These are phyloP conservation scores for Dinocampus coccinellae DNA, from an alignment of 2,888 invertebrate species.

Conservation along the genomic window DNA sequence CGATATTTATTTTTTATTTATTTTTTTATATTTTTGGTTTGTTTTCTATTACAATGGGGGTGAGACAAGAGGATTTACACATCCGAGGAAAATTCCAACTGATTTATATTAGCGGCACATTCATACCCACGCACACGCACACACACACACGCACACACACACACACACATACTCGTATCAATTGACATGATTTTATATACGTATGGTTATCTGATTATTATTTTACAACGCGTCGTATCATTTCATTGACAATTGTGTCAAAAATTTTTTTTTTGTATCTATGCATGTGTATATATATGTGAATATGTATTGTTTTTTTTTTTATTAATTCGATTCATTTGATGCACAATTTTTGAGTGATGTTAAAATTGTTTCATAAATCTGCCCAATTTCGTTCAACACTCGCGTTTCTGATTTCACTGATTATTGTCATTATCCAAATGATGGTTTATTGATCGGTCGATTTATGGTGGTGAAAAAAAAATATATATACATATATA, in stretches of 20 bases:
- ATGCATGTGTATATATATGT: too few relatives aligned
- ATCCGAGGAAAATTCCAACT: slow-evolving; percentile 33
- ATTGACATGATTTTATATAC: not conserved
- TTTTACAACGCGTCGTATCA: slow-evolving; percentile 11
- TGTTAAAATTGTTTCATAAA: not conserved
- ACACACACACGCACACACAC: not conserved
- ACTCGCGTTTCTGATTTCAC: not conserved
- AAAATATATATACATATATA: too few relatives aligned
- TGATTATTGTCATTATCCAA: slow-evolving; percentile 27
- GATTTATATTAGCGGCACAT: slow-evolving; percentile 3
- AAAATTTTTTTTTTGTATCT: not conserved
- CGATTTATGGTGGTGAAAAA: not conserved
- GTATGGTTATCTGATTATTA: slow-evolving; percentile 11
- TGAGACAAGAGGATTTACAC: slow-evolving; percentile 45
- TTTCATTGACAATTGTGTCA: slow-evolving; percentile 13
- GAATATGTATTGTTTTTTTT: not conserved
- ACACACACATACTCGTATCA: not conserved
- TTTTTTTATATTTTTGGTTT: not conserved
- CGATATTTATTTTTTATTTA: slow-evolving; percentile 4
- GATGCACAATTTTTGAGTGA: not conserved
- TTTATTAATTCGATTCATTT: not conserved
- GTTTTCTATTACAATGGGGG: slow-evolving; percentile 39
- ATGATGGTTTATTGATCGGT: not conserved
- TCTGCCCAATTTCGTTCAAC: not conserved
- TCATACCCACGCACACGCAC: too few relatives aligned